Evolutionary conservation across 2,113 vertebrate species (phyloP), one percentile per base, ranked within the genome.

Genomic region (Prunella fulvescens): DNA sequence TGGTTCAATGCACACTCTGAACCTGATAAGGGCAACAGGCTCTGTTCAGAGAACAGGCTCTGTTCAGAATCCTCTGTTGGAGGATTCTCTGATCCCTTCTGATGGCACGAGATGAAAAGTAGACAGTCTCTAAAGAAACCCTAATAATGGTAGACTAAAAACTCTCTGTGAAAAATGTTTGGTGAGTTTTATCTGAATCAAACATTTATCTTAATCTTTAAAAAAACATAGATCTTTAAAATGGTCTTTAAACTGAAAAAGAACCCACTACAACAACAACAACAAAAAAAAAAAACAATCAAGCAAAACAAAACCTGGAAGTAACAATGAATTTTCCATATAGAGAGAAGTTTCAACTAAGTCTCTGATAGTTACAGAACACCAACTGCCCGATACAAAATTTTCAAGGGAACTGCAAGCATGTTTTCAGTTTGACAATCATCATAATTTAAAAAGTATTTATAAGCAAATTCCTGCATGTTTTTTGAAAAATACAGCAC

Each of bases 221-320:
- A 51, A 54, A 54, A 48, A 39, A 29, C 11, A 14, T 26, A 16
- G 11, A 14, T 7, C 9, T 48, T 83, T 53, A 20, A 88, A 66
- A 14, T 48, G 6, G 19, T 77, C 7, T 57, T 93, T 84, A 74
- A 14, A 64, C 25, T 57, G 29, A 28, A 50, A 45, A 51, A 37
- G 48, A 45, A 37, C 0, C 2, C 9, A 45, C 14, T 26, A 22
- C 7, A 2, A 45, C 3, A 7, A 20, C 24, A 33, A 70, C 45
- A 14, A 0, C 3, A 57, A 50, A 28, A 33, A 70, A 50, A 14
- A 0, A 3, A 57, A 50, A 6, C 2, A 26, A 47, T n/a, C 4
- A 47, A n/a, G 15, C 17, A 66, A 79, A 60, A n/a, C 3, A 29
- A 47, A 72, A 45, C 7, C 37, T 70, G 13, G 10, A 81, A 62